Base-by-base conservation (phyloP, 2,888 invertebrate species). In the Pollenia angustigena region DNA sequence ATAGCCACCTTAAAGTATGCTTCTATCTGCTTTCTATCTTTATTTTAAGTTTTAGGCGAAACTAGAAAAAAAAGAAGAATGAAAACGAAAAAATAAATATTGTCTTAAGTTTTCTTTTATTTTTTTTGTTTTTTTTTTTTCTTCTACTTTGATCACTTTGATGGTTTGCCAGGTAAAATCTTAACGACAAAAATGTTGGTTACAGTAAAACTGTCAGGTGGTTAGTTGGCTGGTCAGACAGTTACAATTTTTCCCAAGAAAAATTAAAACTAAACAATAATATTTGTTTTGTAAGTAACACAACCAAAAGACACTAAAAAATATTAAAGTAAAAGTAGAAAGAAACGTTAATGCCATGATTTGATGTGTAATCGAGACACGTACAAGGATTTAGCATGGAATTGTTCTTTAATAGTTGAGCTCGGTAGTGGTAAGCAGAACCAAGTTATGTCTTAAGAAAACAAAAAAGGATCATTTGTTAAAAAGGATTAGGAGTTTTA, bases 221-320 rank as follows among this genome's bases (percentile, higher is more conserved):
- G 8, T 18, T 52, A 2, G 72, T 12, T 46, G 18, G 56, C 42
- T 71, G 48, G 60, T 54, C 50, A 68, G 48, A 68, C 46, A 32
- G 42, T 10, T 58, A n/a, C 1, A 56, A 8, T 48, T 75, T 52
- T 46, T 9, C 32, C 8, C 12, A 50, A 40, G 72, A 68, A 60
- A 87, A 78, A 81, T 84, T 87, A 81, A 84, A 87, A 44, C 76
- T 74, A 62, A 85, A 78, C 81, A 81, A 78, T 84, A 81, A 81
- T 78, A 84, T 85, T 74, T 81, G 23, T 62, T 56, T 75, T 60
- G 40, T 54, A 54, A 69, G 60, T 52, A 46, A 81, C 23, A 72
- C 46, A 32, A 64, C 18, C 1, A 42, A 32, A 60, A 69, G 4
- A 48, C 48, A 12, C 42, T 16, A 44, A 71, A 44, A 14, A 40